These are phyloP conservation scores for Margaritifera margaritifera DNA, from an alignment of 2,888 invertebrate species.

Conservation along the genomic window DNA sequence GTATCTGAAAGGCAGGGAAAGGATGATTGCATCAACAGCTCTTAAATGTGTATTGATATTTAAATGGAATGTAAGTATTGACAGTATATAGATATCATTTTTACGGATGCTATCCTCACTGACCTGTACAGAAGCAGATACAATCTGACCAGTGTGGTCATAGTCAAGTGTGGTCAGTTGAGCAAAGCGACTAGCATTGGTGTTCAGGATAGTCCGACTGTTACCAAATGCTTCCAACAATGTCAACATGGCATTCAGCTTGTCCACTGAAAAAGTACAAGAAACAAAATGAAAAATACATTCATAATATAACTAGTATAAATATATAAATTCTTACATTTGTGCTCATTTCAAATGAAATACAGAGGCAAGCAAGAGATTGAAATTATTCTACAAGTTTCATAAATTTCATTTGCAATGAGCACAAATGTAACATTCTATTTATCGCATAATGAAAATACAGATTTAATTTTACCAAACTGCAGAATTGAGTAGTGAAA, in stretches of 20 bases:
- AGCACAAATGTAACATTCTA: too few relatives aligned
- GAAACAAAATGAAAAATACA: background rate
- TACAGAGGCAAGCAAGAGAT: background rate
- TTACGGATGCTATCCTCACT: conserved; percentile 5
- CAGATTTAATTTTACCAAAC: too few relatives aligned
- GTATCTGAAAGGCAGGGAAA: too few relatives aligned
- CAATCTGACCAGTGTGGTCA: conserved; percentile 92
- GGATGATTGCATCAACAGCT: too few relatives aligned
- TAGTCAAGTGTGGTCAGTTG: conserved; percentile 95
- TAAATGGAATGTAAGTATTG: too few relatives aligned
- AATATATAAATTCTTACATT: background rate
- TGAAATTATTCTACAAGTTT: too few relatives aligned
- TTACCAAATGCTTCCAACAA: conserved; percentile 93
- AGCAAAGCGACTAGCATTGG: conserved; percentile 91
- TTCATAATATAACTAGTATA: background rate
- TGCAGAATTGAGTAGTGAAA: too few relatives aligned
- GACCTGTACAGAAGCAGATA: conserved; percentile 91
- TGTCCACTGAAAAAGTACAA: conserved; percentile 80
- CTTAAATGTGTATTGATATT: too few relatives aligned
- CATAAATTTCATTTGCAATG: too few relatives aligned
- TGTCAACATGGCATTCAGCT: conserved; percentile 86
- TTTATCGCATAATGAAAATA: too few relatives aligned
- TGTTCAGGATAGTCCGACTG: conserved; percentile 87
- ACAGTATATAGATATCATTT: too few relatives aligned
- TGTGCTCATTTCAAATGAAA: background rate